phyloP scores from a whole-genome alignment of 2,797 vertebrate genomes.

The Vipera ursinii region DNA sequence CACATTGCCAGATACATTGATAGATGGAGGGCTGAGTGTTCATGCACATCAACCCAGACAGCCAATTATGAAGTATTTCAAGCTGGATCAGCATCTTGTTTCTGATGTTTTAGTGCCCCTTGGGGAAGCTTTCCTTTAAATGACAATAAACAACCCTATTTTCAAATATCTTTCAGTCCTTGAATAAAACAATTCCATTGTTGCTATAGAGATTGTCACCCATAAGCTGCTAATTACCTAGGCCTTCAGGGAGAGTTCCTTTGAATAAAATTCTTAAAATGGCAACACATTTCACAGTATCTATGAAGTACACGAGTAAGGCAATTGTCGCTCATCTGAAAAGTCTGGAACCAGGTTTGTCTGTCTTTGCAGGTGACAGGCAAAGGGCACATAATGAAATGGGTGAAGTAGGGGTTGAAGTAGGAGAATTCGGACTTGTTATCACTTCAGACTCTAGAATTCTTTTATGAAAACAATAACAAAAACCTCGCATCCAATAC shows the following conservation, averaged over 20 bases:
- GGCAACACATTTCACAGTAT: conserved; percentile 30
- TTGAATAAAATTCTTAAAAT: conserved; percentile 62
- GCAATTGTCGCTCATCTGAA: background rate
- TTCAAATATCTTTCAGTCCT: conserved; percentile 27
- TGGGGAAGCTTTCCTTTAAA: conserved; percentile 55
- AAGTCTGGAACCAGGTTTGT: background rate
- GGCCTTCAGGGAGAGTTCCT: conserved; percentile 62
- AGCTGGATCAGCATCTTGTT: background rate
- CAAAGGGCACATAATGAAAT: background rate
- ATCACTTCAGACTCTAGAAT: background rate
- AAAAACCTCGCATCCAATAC: background rate
- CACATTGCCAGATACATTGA: background rate
- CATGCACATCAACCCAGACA: background rate
- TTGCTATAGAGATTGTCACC: conserved; percentile 70
- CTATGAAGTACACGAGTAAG: background rate
- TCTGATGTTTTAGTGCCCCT: conserved; percentile 35
- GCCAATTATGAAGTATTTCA: background rate
- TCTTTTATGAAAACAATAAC: background rate
- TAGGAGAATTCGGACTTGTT: background rate
- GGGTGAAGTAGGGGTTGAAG: background rate
- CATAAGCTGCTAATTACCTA: conserved; percentile 60
- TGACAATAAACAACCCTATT: conserved; percentile 51
- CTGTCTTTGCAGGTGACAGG: background rate
- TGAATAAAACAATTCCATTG: conserved; percentile 54
- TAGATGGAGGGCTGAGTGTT: background rate